phyloP scores from a whole-genome alignment of 1,140 invertebrate genomes.

The Globodera ellingtonae region DNA sequence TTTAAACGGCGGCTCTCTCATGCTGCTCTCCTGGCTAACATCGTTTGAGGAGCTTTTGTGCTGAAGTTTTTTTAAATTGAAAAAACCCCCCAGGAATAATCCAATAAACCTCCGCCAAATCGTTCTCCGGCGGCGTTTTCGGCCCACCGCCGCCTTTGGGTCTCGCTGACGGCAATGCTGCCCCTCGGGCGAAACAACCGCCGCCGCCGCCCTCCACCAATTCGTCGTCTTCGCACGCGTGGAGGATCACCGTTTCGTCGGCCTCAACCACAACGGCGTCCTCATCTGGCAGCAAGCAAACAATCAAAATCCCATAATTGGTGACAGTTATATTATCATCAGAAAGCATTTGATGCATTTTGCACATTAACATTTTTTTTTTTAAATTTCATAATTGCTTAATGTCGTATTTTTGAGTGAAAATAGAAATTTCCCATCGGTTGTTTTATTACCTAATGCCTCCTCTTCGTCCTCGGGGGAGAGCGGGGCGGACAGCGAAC shows the following conservation, averaged over 20 bases:
- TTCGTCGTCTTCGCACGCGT: slow-evolving; percentile 13
- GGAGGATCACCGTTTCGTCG: background rate
- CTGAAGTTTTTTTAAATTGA: background rate
- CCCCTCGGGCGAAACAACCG: too few species aligned
- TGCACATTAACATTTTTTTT: too few species aligned
- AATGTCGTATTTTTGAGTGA: too few species aligned
- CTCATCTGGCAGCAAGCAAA: background rate
- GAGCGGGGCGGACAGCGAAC: slow-evolving; percentile 6
- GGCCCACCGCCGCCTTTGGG: slow-evolving; percentile 4
- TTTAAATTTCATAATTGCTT: too few species aligned
- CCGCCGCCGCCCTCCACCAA: background rate
- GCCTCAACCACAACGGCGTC: background rate
- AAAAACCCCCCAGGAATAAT: too few species aligned
- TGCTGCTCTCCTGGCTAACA: background rate
- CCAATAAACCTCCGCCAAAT: background rate
- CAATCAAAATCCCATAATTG: too few species aligned
- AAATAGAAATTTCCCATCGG: too few species aligned
- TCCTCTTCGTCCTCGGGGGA: slow-evolving; percentile 17
- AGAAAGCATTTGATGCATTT: too few species aligned
- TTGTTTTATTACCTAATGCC: background rate
- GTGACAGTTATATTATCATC: too few species aligned
- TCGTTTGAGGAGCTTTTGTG: background rate
- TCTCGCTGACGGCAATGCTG: background rate
- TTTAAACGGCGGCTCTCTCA: background rate
- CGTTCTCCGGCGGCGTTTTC: slow-evolving; percentile 22